Conservation (phyloP, 92 coral and sea anemone genomes). For the Porites evermanni region DNA sequence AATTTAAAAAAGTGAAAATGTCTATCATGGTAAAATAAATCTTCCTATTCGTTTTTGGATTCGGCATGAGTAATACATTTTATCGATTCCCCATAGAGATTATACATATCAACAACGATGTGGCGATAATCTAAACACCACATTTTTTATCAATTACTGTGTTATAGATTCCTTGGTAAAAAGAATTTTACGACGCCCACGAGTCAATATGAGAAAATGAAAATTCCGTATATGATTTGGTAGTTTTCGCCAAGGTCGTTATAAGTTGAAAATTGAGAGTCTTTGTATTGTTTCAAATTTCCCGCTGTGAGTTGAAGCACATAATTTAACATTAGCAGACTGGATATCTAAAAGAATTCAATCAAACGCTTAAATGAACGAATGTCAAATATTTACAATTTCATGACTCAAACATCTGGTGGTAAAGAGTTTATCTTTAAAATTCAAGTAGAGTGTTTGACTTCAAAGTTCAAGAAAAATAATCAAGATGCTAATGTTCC, state of each 20-base stretch:
- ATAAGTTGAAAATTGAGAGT: background rate
- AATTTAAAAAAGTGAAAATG: too few species aligned
- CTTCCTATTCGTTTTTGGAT: background rate
- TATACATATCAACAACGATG: too few species aligned
- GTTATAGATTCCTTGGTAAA: background rate
- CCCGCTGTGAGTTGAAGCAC: slow-evolving; percentile 10
- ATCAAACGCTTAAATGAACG: background rate
- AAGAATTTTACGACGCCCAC: background rate
- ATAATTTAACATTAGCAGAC: slow-evolving; percentile 1
- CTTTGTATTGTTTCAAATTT: background rate
- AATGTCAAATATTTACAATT: background rate
- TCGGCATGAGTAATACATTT: too few species aligned
- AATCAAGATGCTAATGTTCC: background rate
- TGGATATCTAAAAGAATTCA: background rate
- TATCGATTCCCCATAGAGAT: too few species aligned
- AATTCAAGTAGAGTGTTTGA: too few species aligned
- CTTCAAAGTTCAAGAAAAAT: background rate
- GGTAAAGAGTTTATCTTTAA: background rate
- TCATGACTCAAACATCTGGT: slow-evolving; percentile 2
- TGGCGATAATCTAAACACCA: too few species aligned
- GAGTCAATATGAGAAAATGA: background rate
- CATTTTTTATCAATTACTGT: too few species aligned
- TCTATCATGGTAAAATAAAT: background rate
- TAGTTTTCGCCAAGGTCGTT: slow-evolving; percentile 3
- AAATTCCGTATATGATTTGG: background rate